Conservation (phyloP, 2,888 invertebrate species). For the Anoplius nigerrimus region DNA sequence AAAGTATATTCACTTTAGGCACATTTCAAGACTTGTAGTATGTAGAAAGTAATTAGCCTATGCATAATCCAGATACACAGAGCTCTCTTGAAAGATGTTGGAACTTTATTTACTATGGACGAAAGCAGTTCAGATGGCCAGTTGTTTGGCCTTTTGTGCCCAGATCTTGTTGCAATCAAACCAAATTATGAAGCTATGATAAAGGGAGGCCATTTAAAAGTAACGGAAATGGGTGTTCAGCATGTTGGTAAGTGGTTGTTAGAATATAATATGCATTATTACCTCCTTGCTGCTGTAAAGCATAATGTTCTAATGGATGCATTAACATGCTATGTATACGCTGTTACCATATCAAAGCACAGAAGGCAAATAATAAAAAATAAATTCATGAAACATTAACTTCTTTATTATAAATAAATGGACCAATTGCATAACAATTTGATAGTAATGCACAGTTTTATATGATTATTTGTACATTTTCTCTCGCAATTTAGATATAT, state of each 20-base stretch:
- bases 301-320: not conserved
- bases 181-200: conserved; percentile 95
- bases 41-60: not conserved
- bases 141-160: conserved; percentile 86
- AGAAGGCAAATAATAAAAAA: conserved; percentile 5
- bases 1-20: not conserved
- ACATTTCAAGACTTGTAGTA: conserved; percentile 1
- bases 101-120: conserved; percentile 85
- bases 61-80: conserved; percentile 76
- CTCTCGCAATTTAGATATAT: not conserved
- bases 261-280: too few relatives aligned
- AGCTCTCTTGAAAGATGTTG: conserved; percentile 88
- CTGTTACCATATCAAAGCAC: not conserved
- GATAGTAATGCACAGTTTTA: not conserved
- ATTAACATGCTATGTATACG: not conserved
- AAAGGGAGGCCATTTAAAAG: conserved; percentile 86
- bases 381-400: not conserved
- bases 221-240: conserved; percentile 90
- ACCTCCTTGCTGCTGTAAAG: too few relatives aligned
- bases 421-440: too few relatives aligned
- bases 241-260: conserved; percentile 78
- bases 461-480: not conserved
- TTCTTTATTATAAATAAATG: not conserved
- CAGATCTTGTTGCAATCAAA: conserved; percentile 87
- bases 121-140: conserved; percentile 83